Conservation (phyloP, 2,113 vertebrate genomes). For the Stictonetta naevosa region DNA sequence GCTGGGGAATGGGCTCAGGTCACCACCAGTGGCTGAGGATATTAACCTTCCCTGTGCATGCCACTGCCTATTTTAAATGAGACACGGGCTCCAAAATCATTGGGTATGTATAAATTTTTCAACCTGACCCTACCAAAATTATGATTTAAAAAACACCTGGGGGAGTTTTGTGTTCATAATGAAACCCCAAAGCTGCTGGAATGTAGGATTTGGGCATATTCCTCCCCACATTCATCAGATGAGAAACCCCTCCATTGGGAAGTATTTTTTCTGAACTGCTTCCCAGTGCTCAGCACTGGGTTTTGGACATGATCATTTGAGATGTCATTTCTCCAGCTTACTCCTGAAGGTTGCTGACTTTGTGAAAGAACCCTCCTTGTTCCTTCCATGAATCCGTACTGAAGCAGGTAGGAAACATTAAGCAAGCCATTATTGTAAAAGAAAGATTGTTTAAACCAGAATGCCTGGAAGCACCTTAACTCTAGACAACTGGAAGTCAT, state of each 20-base stretch:
- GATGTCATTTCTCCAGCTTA: background rate
- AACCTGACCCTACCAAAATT: background rate
- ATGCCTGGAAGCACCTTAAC: conserved; percentile 52
- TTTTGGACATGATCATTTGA: background rate
- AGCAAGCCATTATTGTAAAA: background rate
- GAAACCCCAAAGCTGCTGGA: background rate
- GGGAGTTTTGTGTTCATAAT: background rate
- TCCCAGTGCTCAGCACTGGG: background rate
- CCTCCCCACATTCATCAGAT: background rate
- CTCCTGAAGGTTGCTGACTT: background rate
- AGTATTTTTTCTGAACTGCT: background rate
- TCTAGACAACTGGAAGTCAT: conserved; percentile 66
- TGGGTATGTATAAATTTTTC: background rate
- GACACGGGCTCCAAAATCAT: background rate
- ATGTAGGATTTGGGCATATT: background rate
- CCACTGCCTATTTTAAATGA: background rate
- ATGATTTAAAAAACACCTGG: background rate
- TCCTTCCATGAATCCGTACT: background rate
- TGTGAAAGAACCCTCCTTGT: background rate
- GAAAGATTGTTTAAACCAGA: conserved; percentile 63
- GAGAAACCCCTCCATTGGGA: background rate
- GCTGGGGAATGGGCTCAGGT: background rate
- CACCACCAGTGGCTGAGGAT: background rate
- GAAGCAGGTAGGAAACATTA: conserved; percentile 28
- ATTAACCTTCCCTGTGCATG: background rate